A percentile compares a stretch with the other conserved stretches of the same genome.
Evolutionary conservation across 2,113 vertebrate genomes (phyloP).

Genomic region (Pseudorectes ferrugineus): DNA sequence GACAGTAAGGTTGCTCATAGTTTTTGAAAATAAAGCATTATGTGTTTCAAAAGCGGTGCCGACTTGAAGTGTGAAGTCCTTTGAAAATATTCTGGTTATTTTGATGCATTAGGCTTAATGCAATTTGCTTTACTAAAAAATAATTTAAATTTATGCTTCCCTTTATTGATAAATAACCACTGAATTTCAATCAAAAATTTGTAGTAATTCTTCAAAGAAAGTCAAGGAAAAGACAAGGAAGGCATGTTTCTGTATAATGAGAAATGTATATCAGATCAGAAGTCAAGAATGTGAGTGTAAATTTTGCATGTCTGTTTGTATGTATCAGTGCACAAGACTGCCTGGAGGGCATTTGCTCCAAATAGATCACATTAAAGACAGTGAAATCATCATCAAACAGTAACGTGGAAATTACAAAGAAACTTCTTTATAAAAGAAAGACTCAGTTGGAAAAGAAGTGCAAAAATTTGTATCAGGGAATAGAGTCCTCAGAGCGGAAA

Average conservation of each 20-base stretch:
- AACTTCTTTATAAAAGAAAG: neutral
- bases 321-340: neutral
- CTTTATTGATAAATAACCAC: neutral
- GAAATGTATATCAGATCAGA: neutral
- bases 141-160: neutral
- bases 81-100: neutral
- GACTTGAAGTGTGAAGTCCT: neutral
- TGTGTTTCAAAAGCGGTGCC: neutral
- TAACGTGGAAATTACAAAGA: neutral
- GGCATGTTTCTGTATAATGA: neutral
- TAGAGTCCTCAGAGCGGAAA: neutral
- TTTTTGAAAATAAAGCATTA: neutral
- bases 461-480: neutral
- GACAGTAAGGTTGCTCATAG: neutral
- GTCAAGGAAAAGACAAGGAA: neutral
- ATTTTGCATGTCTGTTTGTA: neutral
- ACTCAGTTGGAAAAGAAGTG: neutral
- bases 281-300: neutral
- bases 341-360: neutral
- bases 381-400: neutral
- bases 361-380: rapidly evolving
- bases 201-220: neutral
- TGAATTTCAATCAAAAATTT: neutral
- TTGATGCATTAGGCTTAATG: neutral
- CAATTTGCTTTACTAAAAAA: neutral